A percentile compares a stretch with the other conserved stretches of the same genome.
phyloP scores from a whole-genome alignment of 2,113 vertebrate species.

The Cisticola juncidis region DNA sequence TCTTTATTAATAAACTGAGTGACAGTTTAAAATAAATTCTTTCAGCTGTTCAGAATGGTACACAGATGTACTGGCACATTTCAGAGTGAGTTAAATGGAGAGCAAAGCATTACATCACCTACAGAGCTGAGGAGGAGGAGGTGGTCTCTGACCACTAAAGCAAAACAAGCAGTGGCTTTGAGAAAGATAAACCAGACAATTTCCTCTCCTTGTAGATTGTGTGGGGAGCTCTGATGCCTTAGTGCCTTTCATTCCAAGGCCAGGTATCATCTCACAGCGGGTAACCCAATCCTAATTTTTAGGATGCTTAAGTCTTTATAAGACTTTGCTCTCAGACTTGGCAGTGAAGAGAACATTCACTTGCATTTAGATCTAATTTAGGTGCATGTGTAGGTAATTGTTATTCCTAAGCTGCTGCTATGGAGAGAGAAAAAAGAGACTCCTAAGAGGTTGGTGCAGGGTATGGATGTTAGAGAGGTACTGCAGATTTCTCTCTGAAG shows the following conservation, averaged over 20 bases:
- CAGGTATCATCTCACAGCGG: not conserved
- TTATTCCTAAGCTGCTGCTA: not conserved
- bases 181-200: not conserved
- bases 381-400: not conserved
- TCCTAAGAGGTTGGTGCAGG: not conserved
- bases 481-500: not conserved
- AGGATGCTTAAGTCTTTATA: not conserved
- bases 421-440: not conserved
- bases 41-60: not conserved
- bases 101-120: not conserved
- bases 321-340: not conserved
- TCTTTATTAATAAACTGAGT: constrained; percentile 30
- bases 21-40: constrained; percentile 50
- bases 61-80: constrained; percentile 3
- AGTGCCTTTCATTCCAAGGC: not conserved
- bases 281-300: not conserved
- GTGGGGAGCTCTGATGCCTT: not conserved
- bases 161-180: not conserved
- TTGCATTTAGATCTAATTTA: not conserved
- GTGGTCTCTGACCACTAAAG: not conserved
- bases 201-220: not conserved
- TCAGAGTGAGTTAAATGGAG: not conserved
- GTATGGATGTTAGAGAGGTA: not conserved
- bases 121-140: not conserved
- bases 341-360: not conserved